Base-by-base conservation (phyloP, 1,140 invertebrate species). In the Leptinotarsa texana region DNA sequence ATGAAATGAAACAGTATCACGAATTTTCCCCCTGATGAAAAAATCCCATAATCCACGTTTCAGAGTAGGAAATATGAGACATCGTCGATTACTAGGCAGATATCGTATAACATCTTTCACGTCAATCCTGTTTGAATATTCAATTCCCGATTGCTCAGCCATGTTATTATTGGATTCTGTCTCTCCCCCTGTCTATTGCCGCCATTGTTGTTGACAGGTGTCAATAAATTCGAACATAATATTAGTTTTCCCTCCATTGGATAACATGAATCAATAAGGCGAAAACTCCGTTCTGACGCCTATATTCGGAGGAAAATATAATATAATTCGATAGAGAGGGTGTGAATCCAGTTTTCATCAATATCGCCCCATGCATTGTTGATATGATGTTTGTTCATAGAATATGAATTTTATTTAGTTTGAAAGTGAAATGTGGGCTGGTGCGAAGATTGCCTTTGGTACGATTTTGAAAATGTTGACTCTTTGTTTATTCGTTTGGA, bases 241-340 rank as follows among this genome's bases (percentile, higher is more conserved):
- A 57, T 57, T n/a, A 57, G 51, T 57, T 57, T 57, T 18, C n/a
- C 51, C 51, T 57, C n/a, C 15, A 18, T 17, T n/a, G 51, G 51
- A 57, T 57, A 57, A 57, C 51, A 57, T n/a, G 51, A 57, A 57
- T 57, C 51, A 57, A 57, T 57, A 57, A 57, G 51, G 51, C n/a
- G 51, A 57, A 57, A 57, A 57, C 51, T 57, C n/a, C 51, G 13
- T 15, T 57, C 51, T 57, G 51, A 57, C 51, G 51, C n/a, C n/a
- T 18, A 57, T 57, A 57, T 18, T 57, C 17, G 4, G 51, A 17
- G 15, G 51, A 2, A 57, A 57, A 57, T 57, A 57, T 57, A 57
- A 57, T 57, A 18, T 2, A 57, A 57, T 57, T 3, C n/a, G 17
- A 57, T 15, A 18, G 51, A n/a, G 17, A 42, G 13, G 51, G 51